phyloP scores from a whole-genome alignment of 1,140 invertebrate species.

The Riptortus pedestris region DNA sequence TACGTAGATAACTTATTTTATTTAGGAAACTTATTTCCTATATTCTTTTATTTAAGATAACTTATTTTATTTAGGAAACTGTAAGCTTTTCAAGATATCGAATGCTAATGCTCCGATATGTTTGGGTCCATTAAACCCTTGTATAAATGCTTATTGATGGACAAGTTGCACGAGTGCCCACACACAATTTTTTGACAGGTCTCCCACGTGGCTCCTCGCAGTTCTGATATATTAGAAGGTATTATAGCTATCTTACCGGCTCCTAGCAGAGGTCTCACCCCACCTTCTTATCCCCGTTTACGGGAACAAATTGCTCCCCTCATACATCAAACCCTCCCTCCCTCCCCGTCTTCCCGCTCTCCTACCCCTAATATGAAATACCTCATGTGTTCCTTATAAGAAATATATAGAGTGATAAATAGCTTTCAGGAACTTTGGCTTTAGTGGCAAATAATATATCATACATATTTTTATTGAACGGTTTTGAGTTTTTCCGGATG shows the following conservation, averaged over 20 bases:
- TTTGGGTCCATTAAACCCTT: no score
- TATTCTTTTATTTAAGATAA: no score
- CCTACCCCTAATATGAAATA: slow-evolving; percentile 3
- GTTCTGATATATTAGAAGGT: slow-evolving; percentile 6
- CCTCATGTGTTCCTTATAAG: slow-evolving; percentile 10
- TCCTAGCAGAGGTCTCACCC: not conserved
- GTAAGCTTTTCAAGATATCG: no score
- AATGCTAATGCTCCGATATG: no score
- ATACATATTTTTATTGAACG: slow-evolving; percentile 1
- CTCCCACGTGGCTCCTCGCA: no score
- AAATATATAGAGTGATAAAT: slow-evolving; percentile 17
- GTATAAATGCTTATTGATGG: no score
- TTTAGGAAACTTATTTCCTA: no score
- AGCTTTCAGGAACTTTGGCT: not conserved
- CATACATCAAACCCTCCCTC: slow-evolving; percentile 8
- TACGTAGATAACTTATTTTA: no score
- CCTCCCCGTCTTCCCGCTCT: not conserved
- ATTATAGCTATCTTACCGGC: not conserved
- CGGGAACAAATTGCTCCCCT: not conserved
- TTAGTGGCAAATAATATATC: slow-evolving; percentile 11
- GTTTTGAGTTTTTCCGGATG: no score
- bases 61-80: no score
- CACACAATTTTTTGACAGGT: no score
- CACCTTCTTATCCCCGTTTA: not conserved
- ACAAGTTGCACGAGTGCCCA: no score